Base-by-base conservation (phyloP, 2,113 vertebrate genomes). In the Rhynchopsitta pachyrhyncha region DNA sequence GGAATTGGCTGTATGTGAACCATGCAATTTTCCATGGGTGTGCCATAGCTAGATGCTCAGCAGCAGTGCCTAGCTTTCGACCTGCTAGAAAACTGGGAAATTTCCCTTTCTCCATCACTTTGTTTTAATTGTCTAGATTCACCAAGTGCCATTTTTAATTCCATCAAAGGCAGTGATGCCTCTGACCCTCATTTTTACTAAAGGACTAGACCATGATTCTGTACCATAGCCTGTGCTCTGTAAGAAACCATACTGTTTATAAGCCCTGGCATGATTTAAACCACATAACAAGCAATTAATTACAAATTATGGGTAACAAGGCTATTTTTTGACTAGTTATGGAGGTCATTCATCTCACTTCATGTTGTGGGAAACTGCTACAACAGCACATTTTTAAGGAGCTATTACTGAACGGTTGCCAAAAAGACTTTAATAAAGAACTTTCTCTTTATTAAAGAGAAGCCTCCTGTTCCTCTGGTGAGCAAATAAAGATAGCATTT, bases 1-100 rank as follows among this genome's bases (percentile, higher is more conserved):
- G 1, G 41, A 52, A 75, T 0, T 3, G 5, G 68, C 37, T 2
- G 9, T 4, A 27, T 0, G 0, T 0, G 14, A 17, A 59, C 23
- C 35, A 28, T 0, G 2, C 37, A 4, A 11, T 19, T 55, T 27
- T 13, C 57, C 1, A 1, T 13, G 73, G 37, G 41, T 28, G 49
- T 41, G 33, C n/a, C 29, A 64, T 9, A 77, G 47, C n/a, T 16
- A 52, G n/a, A 67, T 28, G 67, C 20, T 47, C 19, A 64, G 42
- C 63, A 29, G 63, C 64, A 68, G 66, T 7, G 50, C 42, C 17
- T 17, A 27, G 31, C 29, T 52, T 41, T 39, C 70, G 33, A 68
- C 67, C 27, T 15, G 29, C 70, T 17, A 90, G 22, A 73, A 95
- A 95, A 85, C 0, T 16, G 18, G 53, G 22, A 76, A 49, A 50